Evolutionary conservation across 2,888 invertebrate species (phyloP).

Genomic region (Stomorhina lunata): DNA sequence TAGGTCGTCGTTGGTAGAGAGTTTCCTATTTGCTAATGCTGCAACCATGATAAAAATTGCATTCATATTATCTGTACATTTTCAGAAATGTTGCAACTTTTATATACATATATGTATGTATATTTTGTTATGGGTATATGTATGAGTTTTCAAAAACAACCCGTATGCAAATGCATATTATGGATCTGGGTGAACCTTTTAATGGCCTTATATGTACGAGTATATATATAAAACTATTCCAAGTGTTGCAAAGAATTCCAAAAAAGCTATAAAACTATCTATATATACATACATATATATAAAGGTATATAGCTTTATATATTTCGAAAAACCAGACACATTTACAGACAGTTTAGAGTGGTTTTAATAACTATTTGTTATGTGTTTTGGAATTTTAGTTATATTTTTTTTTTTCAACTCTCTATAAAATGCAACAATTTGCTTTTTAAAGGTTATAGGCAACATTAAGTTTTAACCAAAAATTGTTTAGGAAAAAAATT

Average conservation of each 20-base stretch:
- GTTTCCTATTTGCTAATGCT: slow-evolving; percentile 59
- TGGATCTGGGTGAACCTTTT: slow-evolving; percentile 59
- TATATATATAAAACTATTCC: neutral
- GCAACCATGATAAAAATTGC: slow-evolving; percentile 62
- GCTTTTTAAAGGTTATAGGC: slow-evolving; percentile 63
- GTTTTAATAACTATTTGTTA: slow-evolving; percentile 57
- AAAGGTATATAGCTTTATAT: neutral
- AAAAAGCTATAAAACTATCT: slow-evolving; percentile 15
- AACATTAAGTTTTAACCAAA: slow-evolving; percentile 57
- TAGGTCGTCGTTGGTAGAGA: slow-evolving; percentile 43
- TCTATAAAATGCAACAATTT: slow-evolving; percentile 62
- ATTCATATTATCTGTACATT: slow-evolving; percentile 48
- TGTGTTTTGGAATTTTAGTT: slow-evolving; percentile 1
- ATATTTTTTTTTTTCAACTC: neutral
- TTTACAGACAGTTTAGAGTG: slow-evolving; percentile 66
- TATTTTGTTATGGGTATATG: neutral
- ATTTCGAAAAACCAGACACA: slow-evolving; percentile 55
- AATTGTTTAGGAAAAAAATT: too few species aligned
- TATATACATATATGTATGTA: slow-evolving; percentile 3
- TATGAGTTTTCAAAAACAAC: slow-evolving; percentile 8
- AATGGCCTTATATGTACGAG: slow-evolving; percentile 45
- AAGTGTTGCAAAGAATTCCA: too few species aligned
- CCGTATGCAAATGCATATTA: slow-evolving; percentile 53
- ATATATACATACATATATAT: neutral
- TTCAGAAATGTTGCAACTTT: slow-evolving; percentile 37